Evolutionary conservation across 2,797 vertebrate genomes (phyloP), one percentile per base, ranked within the genome.

Genomic region (Pseudotriccus pelzelni): DNA sequence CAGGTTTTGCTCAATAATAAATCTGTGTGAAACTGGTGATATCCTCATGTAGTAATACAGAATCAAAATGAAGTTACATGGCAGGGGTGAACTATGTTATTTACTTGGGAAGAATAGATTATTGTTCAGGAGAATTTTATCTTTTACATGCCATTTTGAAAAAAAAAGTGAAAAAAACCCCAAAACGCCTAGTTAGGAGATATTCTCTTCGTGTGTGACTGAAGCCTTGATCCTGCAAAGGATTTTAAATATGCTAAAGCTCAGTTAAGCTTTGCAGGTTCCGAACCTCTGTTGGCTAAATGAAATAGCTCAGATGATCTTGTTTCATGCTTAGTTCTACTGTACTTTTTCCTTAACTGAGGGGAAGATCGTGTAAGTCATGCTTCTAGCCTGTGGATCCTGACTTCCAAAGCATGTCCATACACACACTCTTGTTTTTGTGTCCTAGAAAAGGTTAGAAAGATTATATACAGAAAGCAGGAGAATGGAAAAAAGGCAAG

Each of bases 1-100:
- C 37, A 6, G 59, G 46, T 91, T 94, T 87, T 80, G 63, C 94
- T 93, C 88, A 92, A 77, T 93, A 93, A 96, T 94, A 95, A 94
- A 94, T 94, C 85, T 88, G 1, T 4, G n/a, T 68, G 68, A 69
- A 84, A 59, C 56, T 82, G 74, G 81, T 60, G 93, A 91, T 93
- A 95, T 84, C 85, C 60, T 87, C n/a, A 8, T 83, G 46, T 78
- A 94, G 89, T 94, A 77, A 94, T 93, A 87, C 70, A 73, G 82
- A 77, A 83, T 91, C 64, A 85, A 96, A 96, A 94, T 95, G 84
- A 93, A 93, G 82, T 90, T 93, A 91, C 64, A 52, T 74, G 64
- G 67, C 22, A 73, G 64, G 7, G 25, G 30, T 89, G 91, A 92
- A 68, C 17, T 90, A 49, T 39, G 89, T 93, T 94, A 84, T 94